phyloP scores from a whole-genome alignment of 2,113 vertebrate genomes.

The Ciconia maguari region DNA sequence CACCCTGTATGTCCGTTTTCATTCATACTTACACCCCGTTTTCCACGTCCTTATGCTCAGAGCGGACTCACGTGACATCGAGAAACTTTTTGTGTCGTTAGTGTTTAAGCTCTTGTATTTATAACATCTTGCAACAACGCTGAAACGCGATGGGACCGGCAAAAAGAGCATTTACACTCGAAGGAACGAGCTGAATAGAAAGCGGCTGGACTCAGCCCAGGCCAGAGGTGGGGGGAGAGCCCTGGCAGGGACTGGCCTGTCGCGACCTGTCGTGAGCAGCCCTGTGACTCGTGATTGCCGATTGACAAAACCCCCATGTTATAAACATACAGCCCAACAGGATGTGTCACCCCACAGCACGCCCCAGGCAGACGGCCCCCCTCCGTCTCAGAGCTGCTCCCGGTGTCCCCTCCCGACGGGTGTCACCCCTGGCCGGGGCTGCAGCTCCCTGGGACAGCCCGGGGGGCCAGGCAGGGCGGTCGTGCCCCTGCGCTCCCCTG shows the following conservation, averaged over 20 bases:
- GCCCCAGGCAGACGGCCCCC: neutral
- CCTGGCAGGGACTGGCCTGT: neutral
- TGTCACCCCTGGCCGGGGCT: neutral
- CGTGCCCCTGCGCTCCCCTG: neutral
- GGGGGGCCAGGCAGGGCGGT: too few species aligned
- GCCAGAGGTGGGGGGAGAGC: rapidly evolving
- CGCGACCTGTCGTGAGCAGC: neutral
- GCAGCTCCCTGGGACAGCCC: neutral
- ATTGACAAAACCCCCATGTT: neutral
- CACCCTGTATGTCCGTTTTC: too few species aligned
- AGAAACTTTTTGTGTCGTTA: neutral
- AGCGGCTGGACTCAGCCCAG: neutral
- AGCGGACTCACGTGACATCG: rapidly evolving
- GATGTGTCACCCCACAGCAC: neutral
- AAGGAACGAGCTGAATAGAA: neutral
- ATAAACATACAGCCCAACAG: neutral
- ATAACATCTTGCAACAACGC: neutral
- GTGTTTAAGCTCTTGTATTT: neutral
- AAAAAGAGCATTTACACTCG: rapidly evolving
- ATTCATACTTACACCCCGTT: rapidly evolving
- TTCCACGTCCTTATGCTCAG: neutral
- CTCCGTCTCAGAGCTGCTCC: neutral
- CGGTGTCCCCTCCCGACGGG: rapidly evolving
- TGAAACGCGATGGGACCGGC: neutral
- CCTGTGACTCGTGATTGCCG: neutral